Percentiles rank a stretch among this genome's conserved stretches.
These are phyloP conservation scores for Erythrocercus mccallii DNA, from an alignment of 2,113 vertebrate genomes.

Conservation along the genomic window DNA sequence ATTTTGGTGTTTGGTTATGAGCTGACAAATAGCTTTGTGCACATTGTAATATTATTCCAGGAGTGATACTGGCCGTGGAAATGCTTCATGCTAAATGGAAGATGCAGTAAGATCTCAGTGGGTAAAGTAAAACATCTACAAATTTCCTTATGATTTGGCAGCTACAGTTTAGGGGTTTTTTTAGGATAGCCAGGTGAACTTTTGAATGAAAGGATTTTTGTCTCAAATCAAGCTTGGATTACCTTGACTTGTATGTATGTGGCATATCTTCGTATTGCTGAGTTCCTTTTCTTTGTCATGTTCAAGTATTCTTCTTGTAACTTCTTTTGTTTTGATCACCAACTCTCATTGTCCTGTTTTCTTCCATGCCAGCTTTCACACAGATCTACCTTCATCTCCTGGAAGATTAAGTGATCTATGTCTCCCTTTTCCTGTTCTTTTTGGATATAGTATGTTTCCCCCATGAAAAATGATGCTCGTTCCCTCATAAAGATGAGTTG, in stretches of 20 bases:
- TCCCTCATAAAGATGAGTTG: not conserved
- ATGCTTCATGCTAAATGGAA: not conserved
- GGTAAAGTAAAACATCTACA: not conserved
- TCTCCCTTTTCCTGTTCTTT: not conserved
- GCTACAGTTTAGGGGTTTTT: not conserved
- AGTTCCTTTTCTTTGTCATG: not conserved
- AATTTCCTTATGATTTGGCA: not conserved
- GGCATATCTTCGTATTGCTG: not conserved
- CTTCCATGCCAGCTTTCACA: not conserved
- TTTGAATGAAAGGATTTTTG: not conserved
- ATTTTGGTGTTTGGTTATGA: not conserved
- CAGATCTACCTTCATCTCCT: not conserved
- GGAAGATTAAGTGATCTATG: not conserved
- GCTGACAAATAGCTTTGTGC: conserved; percentile 22
- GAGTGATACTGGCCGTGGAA: not conserved
- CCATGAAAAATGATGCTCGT: not conserved
- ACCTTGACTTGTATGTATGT: not conserved
- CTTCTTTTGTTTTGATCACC: not conserved
- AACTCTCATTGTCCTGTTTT: not conserved
- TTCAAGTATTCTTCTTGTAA: not conserved
- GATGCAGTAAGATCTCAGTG: not conserved
- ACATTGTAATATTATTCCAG: not conserved
- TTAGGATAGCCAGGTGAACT: not conserved
- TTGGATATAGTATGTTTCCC: not conserved
- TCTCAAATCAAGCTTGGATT: not conserved